These are phyloP conservation scores for Drosophila birchii DNA, from an alignment of 2,888 invertebrate species.

Conservation along the genomic window DNA sequence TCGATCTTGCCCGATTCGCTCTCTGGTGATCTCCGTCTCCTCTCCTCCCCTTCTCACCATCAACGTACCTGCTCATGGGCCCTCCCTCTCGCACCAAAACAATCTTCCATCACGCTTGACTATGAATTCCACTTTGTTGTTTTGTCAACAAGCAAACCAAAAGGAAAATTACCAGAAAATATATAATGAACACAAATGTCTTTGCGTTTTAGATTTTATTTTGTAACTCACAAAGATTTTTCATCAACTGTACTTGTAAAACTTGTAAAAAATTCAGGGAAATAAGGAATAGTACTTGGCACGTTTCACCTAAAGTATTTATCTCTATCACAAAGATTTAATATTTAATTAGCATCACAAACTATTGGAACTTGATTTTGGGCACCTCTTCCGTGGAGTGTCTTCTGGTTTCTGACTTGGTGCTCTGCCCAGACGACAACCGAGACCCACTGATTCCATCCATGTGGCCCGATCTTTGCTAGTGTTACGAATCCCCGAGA, in stretches of 20 bases:
- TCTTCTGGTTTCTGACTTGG: conserved; percentile 17
- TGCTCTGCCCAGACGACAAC: neutral
- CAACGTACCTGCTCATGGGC: no score
- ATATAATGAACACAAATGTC: neutral
- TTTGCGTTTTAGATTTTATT: neutral
- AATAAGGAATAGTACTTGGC: neutral
- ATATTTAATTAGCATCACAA: neutral
- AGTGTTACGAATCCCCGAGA: conserved; percentile 33
- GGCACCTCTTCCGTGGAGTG: conserved; percentile 1
- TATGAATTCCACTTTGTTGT: neutral
- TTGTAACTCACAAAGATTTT: neutral
- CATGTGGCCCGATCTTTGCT: neutral
- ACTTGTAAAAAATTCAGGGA: neutral
- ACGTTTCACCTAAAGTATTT: neutral
- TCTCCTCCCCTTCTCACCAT: neutral
- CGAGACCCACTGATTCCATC: neutral
- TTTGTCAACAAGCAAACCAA: neutral
- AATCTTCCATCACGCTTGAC: neutral
- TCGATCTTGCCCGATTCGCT: conserved; percentile 25
- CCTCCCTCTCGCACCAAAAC: no score
- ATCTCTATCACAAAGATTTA: neutral
- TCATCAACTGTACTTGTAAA: conserved; percentile 12
- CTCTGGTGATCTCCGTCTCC: neutral
- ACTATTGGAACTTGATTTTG: neutral
- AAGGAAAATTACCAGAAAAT: conserved; percentile 49